phyloP scores from a whole-genome alignment of 1,140 invertebrate species.

The Papilio glaucus region DNA sequence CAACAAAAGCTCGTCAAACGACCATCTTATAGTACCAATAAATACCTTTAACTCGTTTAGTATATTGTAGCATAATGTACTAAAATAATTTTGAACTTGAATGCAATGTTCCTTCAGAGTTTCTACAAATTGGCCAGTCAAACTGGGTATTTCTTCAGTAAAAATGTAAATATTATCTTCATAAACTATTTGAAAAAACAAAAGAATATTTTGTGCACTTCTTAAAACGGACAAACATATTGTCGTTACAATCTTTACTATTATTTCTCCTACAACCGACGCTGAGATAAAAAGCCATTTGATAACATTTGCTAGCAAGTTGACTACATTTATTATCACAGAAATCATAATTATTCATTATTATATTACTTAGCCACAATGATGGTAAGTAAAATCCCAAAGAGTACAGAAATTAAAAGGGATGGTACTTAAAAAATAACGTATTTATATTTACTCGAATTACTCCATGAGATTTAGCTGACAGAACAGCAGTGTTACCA shows the following conservation, averaged over 20 bases:
- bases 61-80: conserved; percentile 45
- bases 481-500: too few relatives aligned
- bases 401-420: neutral
- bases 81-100: conserved; percentile 49
- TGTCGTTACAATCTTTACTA: conserved; percentile 56
- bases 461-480: too few relatives aligned
- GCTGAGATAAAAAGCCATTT: conserved; percentile 57
- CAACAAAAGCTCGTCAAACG: conserved; percentile 47
- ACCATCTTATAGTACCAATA: conserved; percentile 50
- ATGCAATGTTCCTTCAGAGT: conserved; percentile 48
- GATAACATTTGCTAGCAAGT: conserved; percentile 56
- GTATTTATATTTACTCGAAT: conserved; percentile 17
- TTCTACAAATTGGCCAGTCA: conserved; percentile 50
- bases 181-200: conserved; percentile 73
- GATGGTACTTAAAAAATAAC: conserved; percentile 14
- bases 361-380: conserved; percentile 33
- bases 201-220: conserved; percentile 48
- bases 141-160: conserved; percentile 69
- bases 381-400: neutral
- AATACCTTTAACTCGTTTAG: conserved; percentile 44
- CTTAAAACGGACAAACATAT: conserved; percentile 50
- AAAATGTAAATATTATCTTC: conserved; percentile 74
- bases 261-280: conserved; percentile 67
- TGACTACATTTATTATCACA: conserved; percentile 64
- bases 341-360: conserved; percentile 67